Percentiles rank a stretch among this genome's conserved stretches.
These are phyloP conservation scores for Notarius quadriscutis DNA, from an alignment of 2,113 vertebrate species.

Conservation along the genomic window DNA sequence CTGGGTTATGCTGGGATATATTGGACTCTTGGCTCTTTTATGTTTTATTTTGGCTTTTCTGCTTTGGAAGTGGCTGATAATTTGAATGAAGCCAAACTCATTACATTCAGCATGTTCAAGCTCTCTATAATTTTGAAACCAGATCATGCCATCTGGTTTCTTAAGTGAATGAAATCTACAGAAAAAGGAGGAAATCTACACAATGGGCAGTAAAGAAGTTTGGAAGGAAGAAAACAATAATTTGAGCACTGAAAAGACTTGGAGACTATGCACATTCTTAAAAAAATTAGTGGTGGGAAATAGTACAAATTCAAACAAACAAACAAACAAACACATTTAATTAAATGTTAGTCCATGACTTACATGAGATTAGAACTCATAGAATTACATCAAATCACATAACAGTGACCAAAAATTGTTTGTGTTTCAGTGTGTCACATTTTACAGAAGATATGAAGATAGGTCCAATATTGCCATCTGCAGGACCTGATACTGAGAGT, in stretches of 20 bases:
- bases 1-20: constrained; percentile 52
- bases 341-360: neutral
- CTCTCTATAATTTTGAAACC: no score
- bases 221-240: constrained; percentile 24
- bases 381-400: neutral
- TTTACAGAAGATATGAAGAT: neutral
- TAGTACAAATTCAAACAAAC: neutral
- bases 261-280: neutral
- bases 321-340: neutral
- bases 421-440: neutral
- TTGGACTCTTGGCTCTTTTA: constrained; percentile 56
- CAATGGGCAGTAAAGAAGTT: constrained; percentile 14
- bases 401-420: neutral
- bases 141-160: no score
- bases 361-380: neutral
- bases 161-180: constrained; percentile 26
- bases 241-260: neutral
- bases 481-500: neutral
- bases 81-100: constrained; percentile 68
- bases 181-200: neutral
- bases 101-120: constrained; percentile 65
- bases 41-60: constrained; percentile 62
- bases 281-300: neutral
- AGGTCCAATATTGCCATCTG: constrained; percentile 32
- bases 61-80: constrained; percentile 62